Conservation (phyloP, 2,888 invertebrate genomes). For the Drosophila antonietae region DNA sequence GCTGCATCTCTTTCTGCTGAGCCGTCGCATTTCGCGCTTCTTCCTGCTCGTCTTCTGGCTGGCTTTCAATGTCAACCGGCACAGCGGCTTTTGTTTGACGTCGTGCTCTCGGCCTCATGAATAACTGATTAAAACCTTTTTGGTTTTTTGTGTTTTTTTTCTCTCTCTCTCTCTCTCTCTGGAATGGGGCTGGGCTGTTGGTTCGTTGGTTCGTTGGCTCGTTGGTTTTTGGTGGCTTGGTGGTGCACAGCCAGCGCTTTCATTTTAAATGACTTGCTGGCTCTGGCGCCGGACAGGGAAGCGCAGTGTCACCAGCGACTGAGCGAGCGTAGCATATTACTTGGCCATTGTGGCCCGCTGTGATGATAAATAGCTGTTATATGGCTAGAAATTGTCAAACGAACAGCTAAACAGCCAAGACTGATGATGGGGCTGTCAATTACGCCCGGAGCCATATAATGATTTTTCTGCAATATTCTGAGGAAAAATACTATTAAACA, state of each 20-base stretch:
- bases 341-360: conserved; percentile 42
- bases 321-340: conserved; percentile 5
- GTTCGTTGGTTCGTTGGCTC: neutral
- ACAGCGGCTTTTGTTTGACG: conserved; percentile 76
- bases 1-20: conserved; percentile 23
- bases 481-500: neutral
- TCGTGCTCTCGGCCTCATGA: conserved; percentile 72
- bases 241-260: conserved; percentile 55
- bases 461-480: neutral
- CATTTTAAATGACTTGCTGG: conserved; percentile 71
- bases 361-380: conserved; percentile 67
- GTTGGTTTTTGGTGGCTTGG: conserved; percentile 2
- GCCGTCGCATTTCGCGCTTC: conserved; percentile 15
- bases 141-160: conserved; percentile 34
- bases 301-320: conserved; percentile 51
- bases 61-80: conserved; percentile 75
- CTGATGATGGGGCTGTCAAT: conserved; percentile 62
- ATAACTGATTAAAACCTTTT: conserved; percentile 81
- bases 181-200: conserved; percentile 19
- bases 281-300: conserved; percentile 37
- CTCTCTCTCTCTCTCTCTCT: neutral
- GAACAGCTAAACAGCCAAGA: conserved; percentile 33
- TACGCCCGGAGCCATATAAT: conserved; percentile 34
- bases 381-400: conserved; percentile 41
- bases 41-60: conserved; percentile 1